phyloP scores from a whole-genome alignment of 2,888 invertebrate species.

The Trichogramma evanescens region DNA sequence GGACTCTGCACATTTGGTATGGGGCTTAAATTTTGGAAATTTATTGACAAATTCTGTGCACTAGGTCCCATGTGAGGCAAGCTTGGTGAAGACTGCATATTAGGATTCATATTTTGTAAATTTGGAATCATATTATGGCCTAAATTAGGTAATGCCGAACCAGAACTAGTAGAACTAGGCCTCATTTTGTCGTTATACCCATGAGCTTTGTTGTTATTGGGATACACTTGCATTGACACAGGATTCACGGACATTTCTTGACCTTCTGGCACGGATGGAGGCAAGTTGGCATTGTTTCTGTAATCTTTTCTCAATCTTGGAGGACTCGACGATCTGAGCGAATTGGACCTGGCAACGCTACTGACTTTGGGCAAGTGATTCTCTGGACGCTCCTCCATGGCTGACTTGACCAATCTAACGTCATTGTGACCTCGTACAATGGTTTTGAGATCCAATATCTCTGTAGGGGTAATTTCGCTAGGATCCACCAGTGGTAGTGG shows the following conservation, averaged over 20 bases:
- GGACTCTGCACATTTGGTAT: slow-evolving; percentile 39
- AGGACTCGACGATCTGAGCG: slow-evolving; percentile 85
- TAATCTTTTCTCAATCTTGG: slow-evolving; percentile 72
- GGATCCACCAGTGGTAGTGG: slow-evolving; percentile 93
- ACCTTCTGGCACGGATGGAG: slow-evolving; percentile 81
- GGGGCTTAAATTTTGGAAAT: slow-evolving; percentile 45
- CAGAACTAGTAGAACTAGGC: slow-evolving; percentile 37
- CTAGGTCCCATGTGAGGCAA: slow-evolving; percentile 37
- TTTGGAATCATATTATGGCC: slow-evolving; percentile 43
- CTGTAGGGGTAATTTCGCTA: slow-evolving; percentile 92
- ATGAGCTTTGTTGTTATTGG: slow-evolving; percentile 39
- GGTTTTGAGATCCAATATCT: slow-evolving; percentile 87
- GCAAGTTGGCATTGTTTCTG: slow-evolving; percentile 70
- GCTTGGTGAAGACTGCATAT: slow-evolving; percentile 47
- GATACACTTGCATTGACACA: slow-evolving; percentile 36
- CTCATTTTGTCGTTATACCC: slow-evolving; percentile 40
- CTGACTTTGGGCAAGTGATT: slow-evolving; percentile 81
- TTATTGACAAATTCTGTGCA: slow-evolving; percentile 41
- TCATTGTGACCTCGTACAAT: slow-evolving; percentile 76
- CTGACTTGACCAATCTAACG: slow-evolving; percentile 53
- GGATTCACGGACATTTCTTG: slow-evolving; percentile 52
- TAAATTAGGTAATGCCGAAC: slow-evolving; percentile 31
- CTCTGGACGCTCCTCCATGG: slow-evolving; percentile 36
- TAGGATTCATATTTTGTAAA: slow-evolving; percentile 45
- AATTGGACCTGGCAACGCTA: slow-evolving; percentile 92